Evolutionary conservation across 2,888 invertebrate genomes (phyloP).

Genomic region (Chymomyza fuscimana): DNA sequence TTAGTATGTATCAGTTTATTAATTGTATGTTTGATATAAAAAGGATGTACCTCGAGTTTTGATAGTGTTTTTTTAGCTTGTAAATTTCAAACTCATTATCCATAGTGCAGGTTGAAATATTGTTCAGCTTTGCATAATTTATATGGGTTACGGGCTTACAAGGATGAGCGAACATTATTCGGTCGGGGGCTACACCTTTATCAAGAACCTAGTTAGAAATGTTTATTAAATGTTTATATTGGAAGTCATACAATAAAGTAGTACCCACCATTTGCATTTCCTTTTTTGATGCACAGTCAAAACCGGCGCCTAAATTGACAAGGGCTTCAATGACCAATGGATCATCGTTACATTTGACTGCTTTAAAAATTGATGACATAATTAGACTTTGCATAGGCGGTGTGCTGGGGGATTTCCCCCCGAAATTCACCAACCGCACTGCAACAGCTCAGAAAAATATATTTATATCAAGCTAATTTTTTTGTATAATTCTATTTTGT

Average conservation of each 20-base stretch:
- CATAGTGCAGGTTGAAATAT: background rate
- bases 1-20: no score
- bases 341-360: background rate
- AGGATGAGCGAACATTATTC: background rate
- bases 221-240: no score
- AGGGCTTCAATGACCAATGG: slow-evolving; percentile 1
- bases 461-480: no score
- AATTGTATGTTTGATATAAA: background rate
- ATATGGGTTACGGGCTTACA: background rate
- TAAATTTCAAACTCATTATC: background rate
- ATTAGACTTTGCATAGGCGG: no score
- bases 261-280: no score
- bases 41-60: no score
- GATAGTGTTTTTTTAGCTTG: background rate
- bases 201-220: background rate
- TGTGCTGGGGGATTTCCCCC: no score
- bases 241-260: no score
- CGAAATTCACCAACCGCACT: no score
- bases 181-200: background rate
- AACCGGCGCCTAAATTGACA: background rate
- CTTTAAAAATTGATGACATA: background rate
- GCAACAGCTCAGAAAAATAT: no score
- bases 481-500: no score
- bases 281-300: background rate
- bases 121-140: background rate